A percentile compares a stretch with the other conserved stretches of the same genome.
phyloP scores from a whole-genome alignment of 2,797 vertebrate genomes.

The Australoheros facetus region DNA sequence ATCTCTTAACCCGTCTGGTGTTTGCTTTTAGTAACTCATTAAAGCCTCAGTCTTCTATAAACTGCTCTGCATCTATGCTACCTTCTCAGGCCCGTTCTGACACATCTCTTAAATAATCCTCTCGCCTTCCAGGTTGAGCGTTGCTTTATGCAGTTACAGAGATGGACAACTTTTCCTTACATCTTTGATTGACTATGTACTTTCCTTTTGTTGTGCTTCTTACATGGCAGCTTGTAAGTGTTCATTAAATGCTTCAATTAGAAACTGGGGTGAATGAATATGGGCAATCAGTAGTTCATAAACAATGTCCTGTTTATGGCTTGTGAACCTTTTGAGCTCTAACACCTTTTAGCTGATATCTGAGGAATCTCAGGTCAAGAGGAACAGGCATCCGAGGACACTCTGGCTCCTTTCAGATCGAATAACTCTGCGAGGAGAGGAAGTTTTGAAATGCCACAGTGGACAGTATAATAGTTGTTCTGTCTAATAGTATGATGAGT shows the following conservation, averaged over 20 bases:
- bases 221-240: not conserved
- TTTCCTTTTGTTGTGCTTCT: not conserved
- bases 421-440: conserved; percentile 6
- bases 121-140: conserved; percentile 13
- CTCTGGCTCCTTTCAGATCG: conserved; percentile 15
- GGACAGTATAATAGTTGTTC: not conserved
- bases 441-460: conserved; percentile 2
- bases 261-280: not conserved
- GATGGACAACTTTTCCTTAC: conserved; percentile 7
- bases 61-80: conserved; percentile 2
- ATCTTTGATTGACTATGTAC: not conserved
- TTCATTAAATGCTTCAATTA: not conserved
- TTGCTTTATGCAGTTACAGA: not conserved
- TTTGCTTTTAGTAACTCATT: conserved; percentile 48
- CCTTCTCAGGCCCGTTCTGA: not conserved
- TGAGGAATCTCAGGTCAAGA: conserved; percentile 1
- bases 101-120: conserved; percentile 26
- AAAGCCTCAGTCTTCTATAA: conserved; percentile 33
- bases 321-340: not conserved
- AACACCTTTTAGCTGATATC: conserved; percentile 11
- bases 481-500: conserved; percentile 8
- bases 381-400: conserved; percentile 7
- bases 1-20: conserved; percentile 29
- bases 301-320: not conserved
- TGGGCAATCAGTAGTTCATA: not conserved